Evolutionary conservation across 2,888 invertebrate species (phyloP), one percentile per base, ranked within the genome.

Genomic region (Aporophyla lueneburgensis): DNA sequence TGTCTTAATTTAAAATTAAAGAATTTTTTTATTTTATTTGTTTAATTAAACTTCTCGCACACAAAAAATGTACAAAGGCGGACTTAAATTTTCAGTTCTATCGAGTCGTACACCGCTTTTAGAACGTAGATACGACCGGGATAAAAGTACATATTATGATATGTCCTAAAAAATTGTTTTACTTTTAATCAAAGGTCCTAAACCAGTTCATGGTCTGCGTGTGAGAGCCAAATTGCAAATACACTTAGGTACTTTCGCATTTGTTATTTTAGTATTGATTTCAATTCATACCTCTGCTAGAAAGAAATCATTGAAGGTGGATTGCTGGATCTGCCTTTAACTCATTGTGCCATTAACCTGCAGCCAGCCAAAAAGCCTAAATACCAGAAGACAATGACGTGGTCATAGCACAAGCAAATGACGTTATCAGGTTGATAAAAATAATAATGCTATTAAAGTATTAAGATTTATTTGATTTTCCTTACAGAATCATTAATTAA

Each of bases 401-500:
- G 10, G 65, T 24, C 46, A 65, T 19, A 24, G 4, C 49, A 66
- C 14, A 21, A 46, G 19, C 14, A 33, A 51, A 66, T 27, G 5
- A 33, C 14, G 0, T 67, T 21, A 21, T 53, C 43, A n/a, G 51
- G 49, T 33, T 54, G 7, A 40, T 19, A 27, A 33, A 53, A 80
- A 62, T 43, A 61, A 80, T 51, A 61, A 33, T 62, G 46, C n/a
- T 40, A 21, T 19, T 10, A 79, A 73, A n/a, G 21, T 40, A 58
- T 67, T n/a, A 56, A 33, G 0, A 65, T 80, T 79, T 89, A 86
- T 86, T 88, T 87, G 71, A 74, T 86, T 75, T 84, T 85, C 78
- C 88, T 71, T 73, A 94, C 85, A 81, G 78, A 77, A 24, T 92
- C 85, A 66, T 89, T 81, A 61, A 96, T 94, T 84, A 95, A 78